These are phyloP conservation scores for Gari tellinella DNA, from an alignment of 2,888 invertebrate genomes.

Conservation along the genomic window DNA sequence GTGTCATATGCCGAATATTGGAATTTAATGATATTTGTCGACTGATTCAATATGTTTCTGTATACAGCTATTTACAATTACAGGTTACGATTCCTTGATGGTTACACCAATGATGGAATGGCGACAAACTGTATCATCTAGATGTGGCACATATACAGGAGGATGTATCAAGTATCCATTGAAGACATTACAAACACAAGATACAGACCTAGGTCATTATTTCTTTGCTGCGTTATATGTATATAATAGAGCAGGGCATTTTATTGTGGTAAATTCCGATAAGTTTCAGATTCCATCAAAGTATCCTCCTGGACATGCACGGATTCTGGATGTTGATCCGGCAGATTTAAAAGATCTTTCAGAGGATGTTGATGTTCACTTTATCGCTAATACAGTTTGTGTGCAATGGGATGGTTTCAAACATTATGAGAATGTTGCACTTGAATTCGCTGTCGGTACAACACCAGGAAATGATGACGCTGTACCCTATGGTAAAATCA, in stretches of 20 bases:
- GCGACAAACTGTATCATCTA: not conserved
- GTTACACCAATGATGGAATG: conserved; percentile 18
- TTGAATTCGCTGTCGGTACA: conserved; percentile 22
- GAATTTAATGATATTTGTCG: too few species aligned
- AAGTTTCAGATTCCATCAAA: conserved; percentile 42
- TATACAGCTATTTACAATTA: not conserved
- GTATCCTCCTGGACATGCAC: conserved; percentile 47
- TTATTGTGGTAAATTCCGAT: conserved; percentile 18
- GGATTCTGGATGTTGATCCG: conserved; percentile 40
- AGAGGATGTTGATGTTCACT: conserved; percentile 23
- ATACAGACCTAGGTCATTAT: conserved; percentile 16
- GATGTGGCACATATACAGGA: conserved; percentile 1
- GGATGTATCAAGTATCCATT: conserved; percentile 30
- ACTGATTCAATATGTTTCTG: too few species aligned
- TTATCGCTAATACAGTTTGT: conserved; percentile 9
- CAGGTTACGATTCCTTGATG: not conserved
- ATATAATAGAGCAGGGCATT: conserved; percentile 48
- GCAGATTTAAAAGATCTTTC: not conserved
- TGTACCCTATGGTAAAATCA: not conserved
- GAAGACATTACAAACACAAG: conserved; percentile 16
- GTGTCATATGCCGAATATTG: too few species aligned
- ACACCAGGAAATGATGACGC: conserved; percentile 2
- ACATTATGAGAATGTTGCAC: conserved; percentile 24
- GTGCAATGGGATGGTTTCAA: conserved; percentile 26
- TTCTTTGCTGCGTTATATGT: conserved; percentile 33